Evolutionary conservation across 2,797 vertebrate genomes (phyloP), one percentile per base, ranked within the genome.

Genomic region (Caiman crocodilus): DNA sequence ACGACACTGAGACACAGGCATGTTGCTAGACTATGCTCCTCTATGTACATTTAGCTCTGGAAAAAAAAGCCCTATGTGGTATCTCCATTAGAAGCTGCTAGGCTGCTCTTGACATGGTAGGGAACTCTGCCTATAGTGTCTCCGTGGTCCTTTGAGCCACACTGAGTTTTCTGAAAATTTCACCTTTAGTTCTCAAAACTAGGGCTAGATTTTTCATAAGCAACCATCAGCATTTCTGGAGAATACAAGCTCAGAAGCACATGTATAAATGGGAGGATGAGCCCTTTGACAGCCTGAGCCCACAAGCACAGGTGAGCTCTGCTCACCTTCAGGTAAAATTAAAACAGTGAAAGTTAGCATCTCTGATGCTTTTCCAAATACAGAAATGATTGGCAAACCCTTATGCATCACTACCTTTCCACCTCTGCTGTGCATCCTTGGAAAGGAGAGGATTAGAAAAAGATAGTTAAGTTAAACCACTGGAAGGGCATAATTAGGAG

Each of bases 251-350:
- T 50, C 42, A 50, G 42, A 65, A 65, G n/a, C 64, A 17, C 64
- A 42, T 71, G 0, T 82, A 88, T 0, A 0, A n/a, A 26, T 0
- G 0, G 28, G 32, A 69, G 26, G 23, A 59, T 21, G 63, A 78
- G 63, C 1, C 6, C 42, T 69, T 55, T 32, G 14, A 23, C 12
- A 82, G 25, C 42, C 60, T 76, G 3, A 2, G 35, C n/a, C 73
- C 1, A 0, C 21, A 56, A 2, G 0, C 76, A 14, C 10, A n/a
- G 0, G 0, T 79, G 60, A 58, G 35, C 6, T 6, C 4, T 0
- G 0, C 28, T 50, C 88, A 42, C 21, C 69, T 20, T 2, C 26
- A 58, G n/a, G 60, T 83, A 77, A 79, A 69, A 2, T 1, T 16
- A 60, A 87, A 77, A 9, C 1, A 0, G 4, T 25, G 20, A 30